Conservation (phyloP, 2,888 invertebrate species). For the Lasius fuliginosus region DNA sequence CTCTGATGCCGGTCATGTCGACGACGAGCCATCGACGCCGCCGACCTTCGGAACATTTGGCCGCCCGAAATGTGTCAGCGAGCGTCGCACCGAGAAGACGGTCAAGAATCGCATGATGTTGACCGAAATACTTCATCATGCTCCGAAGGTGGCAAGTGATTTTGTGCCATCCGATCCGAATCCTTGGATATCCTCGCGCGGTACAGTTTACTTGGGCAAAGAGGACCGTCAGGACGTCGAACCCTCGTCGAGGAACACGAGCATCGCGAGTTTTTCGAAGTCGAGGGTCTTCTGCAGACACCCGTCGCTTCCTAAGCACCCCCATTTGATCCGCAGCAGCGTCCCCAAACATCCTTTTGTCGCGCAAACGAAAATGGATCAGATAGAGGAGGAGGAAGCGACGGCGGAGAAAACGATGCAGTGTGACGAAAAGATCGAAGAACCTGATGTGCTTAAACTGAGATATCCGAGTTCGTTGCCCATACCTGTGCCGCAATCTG, state of each 20-base stretch:
- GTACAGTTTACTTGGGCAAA: slow-evolving; percentile 46
- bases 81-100: not conserved
- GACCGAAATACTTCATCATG: slow-evolving; percentile 64
- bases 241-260: not conserved
- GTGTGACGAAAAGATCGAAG: slow-evolving; percentile 11
- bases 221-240: slow-evolving; percentile 33
- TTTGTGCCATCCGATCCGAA: slow-evolving; percentile 69
- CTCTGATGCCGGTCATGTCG: not conserved
- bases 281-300: not conserved
- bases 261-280: not conserved
- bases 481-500: not conserved
- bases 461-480: not conserved
- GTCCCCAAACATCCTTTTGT: slow-evolving; percentile 74
- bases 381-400: not conserved
- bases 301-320: slow-evolving; percentile 48
- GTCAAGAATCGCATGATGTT: slow-evolving; percentile 60
- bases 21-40: slow-evolving; percentile 33
- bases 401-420: not conserved
- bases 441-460: slow-evolving; percentile 65
- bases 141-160: slow-evolving; percentile 71
- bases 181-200: not conserved
- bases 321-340: slow-evolving; percentile 31
- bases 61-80: not conserved
- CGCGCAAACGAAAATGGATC: slow-evolving; percentile 58
- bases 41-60: slow-evolving; percentile 20